These are phyloP conservation scores for Pygocentrus nattereri DNA, from an alignment of 2,797 vertebrate species.

Conservation along the genomic window DNA sequence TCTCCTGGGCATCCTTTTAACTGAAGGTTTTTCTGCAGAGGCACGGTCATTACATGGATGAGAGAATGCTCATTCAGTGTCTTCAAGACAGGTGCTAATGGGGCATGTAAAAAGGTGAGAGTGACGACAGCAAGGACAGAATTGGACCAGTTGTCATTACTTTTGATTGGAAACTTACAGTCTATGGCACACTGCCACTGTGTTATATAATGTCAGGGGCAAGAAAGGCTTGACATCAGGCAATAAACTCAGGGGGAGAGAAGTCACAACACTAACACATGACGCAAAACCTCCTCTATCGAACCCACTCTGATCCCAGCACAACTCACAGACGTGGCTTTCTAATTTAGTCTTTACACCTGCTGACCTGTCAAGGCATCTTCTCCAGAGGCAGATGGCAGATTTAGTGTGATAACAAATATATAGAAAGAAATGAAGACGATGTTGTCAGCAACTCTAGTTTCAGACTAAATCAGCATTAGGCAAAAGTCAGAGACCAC, in stretches of 20 bases:
- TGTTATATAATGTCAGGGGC: not conserved
- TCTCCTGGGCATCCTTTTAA: not conserved
- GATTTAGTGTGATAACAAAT: not conserved
- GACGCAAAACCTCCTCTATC: no score
- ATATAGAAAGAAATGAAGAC: not conserved
- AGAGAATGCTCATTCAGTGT: not conserved
- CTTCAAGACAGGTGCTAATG: not conserved
- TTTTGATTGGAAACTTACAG: constrained; percentile 21
- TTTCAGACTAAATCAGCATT: not conserved
- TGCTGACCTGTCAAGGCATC: not conserved
- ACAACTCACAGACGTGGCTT: no score
- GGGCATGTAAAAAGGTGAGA: not conserved
- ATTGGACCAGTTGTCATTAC: not conserved
- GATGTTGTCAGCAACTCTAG: not conserved
- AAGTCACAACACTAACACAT: not conserved
- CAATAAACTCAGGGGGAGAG: not conserved
- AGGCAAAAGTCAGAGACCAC: no score
- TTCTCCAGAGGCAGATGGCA: not conserved
- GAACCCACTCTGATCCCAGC: no score
- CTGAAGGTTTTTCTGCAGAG: not conserved
- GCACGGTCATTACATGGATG: not conserved
- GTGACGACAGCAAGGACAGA: not conserved
- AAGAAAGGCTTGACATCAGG: not conserved
- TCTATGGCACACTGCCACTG: not conserved
- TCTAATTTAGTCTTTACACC: not conserved